Conservation (phyloP, 1,140 invertebrate genomes). For the Cyrtorhinus lividipennis region DNA sequence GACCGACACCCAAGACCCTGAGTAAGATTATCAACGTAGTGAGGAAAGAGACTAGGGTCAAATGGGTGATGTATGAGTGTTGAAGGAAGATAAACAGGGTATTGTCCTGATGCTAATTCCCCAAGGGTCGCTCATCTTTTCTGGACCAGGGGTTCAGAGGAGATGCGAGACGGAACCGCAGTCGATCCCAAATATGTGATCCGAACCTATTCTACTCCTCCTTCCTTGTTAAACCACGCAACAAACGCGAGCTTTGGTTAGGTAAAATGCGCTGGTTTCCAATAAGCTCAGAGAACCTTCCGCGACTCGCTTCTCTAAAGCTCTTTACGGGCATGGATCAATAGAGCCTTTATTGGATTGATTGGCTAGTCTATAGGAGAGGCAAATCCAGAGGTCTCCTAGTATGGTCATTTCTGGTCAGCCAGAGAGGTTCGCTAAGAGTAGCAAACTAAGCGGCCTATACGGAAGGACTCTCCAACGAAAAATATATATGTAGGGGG, state of each 20-base stretch:
- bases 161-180: too few species aligned
- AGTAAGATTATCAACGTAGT: neutral
- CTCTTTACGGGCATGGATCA: too few species aligned
- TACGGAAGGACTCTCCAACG: too few species aligned
- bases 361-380: too few species aligned
- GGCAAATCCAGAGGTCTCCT: too few species aligned
- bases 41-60: slow-evolving; percentile 6
- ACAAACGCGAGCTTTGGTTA: neutral
- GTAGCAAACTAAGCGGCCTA: too few species aligned
- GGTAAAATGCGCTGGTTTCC: neutral
- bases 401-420: too few species aligned
- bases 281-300: slow-evolving; percentile 2
- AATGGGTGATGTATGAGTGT: slow-evolving; percentile 6
- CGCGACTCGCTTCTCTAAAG: too few species aligned
- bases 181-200: neutral
- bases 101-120: slow-evolving; percentile 4
- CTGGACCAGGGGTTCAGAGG: neutral
- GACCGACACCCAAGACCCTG: too few species aligned
- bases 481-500: too few species aligned
- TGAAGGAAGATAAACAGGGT: slow-evolving; percentile 2
- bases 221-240: neutral
- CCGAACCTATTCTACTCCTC: neutral
- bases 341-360: neutral
- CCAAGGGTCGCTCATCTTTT: neutral
- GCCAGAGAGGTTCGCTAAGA: too few species aligned